Evolutionary conservation across 2,113 vertebrate genomes (phyloP).

Genomic region (Colius striatus): DNA sequence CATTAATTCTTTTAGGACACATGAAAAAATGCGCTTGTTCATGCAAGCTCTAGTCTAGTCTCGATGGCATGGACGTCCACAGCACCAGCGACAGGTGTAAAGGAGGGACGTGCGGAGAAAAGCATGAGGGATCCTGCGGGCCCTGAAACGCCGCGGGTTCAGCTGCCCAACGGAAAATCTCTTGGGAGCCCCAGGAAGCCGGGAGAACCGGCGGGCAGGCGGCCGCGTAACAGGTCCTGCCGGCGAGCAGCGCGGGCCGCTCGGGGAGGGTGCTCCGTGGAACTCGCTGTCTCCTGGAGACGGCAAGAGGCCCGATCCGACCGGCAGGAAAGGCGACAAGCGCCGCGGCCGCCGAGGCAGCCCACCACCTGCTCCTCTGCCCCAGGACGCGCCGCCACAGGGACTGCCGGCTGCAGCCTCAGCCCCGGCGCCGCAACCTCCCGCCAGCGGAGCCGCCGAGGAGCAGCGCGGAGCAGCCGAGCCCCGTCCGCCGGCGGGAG

Average conservation of each 20-base stretch:
- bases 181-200: neutral
- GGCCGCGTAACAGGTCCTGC: neutral
- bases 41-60: accelerated
- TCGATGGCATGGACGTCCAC: neutral
- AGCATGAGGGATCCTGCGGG: accelerated
- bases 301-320: neutral
- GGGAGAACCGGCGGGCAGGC: neutral
- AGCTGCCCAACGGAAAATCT: accelerated
- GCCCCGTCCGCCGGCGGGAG: neutral
- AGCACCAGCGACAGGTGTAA: neutral
- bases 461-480: neutral
- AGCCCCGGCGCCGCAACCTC: neutral
- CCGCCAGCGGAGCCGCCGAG: neutral
- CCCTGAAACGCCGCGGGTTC: neutral
- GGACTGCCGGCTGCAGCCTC: neutral
- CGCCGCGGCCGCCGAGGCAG: neutral
- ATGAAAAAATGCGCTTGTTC: accelerated
- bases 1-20: neutral
- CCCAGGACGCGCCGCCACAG: neutral
- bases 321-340: neutral
- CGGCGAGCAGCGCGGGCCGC: neutral
- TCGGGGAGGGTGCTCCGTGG: neutral
- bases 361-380: neutral
- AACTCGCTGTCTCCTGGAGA: neutral
- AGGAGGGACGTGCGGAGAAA: neutral